Conservation (phyloP, 2,888 invertebrate genomes). For the Netelia melanura region DNA sequence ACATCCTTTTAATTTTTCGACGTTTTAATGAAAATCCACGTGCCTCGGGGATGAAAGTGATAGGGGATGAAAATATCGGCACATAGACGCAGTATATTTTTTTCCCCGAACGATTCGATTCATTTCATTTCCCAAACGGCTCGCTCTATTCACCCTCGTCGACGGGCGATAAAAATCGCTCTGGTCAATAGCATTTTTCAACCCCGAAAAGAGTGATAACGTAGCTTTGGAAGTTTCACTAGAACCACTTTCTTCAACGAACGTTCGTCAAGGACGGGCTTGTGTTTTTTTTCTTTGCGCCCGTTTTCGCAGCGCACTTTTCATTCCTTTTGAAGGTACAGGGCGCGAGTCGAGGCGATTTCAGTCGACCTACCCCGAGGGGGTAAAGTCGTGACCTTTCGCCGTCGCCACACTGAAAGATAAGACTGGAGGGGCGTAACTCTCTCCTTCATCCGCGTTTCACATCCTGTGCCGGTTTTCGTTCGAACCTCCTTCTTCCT, state of each 20-base stretch:
- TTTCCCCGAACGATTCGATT: neutral
- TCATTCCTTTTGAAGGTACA: conserved; percentile 52
- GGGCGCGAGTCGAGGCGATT: conserved; percentile 31
- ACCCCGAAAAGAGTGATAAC: conserved; percentile 26
- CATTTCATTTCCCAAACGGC: conserved; percentile 17
- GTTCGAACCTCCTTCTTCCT: conserved; percentile 10
- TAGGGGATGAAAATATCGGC: too few relatives aligned
- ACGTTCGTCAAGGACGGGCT: conserved; percentile 25
- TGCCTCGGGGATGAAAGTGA: too few relatives aligned
- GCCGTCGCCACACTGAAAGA: conserved; percentile 48
- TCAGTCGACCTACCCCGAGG: conserved; percentile 31
- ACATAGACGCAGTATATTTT: too few relatives aligned
- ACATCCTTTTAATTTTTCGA: too few relatives aligned
- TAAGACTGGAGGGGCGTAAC: conserved; percentile 57
- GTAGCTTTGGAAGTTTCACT: neutral
- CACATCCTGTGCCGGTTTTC: conserved; percentile 8
- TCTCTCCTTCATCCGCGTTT: conserved; percentile 16
- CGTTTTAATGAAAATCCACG: too few relatives aligned
- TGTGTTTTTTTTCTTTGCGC: conserved; percentile 2
- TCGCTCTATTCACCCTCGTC: conserved; percentile 38
- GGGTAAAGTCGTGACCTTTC: conserved; percentile 58
- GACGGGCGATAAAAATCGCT: conserved; percentile 49
- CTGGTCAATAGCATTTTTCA: conserved; percentile 63
- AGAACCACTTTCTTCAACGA: conserved; percentile 10
- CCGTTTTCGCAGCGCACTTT: conserved; percentile 53